These are phyloP conservation scores for Myrmophylax atrothorax DNA, from an alignment of 2,113 vertebrate species.

Conservation along the genomic window DNA sequence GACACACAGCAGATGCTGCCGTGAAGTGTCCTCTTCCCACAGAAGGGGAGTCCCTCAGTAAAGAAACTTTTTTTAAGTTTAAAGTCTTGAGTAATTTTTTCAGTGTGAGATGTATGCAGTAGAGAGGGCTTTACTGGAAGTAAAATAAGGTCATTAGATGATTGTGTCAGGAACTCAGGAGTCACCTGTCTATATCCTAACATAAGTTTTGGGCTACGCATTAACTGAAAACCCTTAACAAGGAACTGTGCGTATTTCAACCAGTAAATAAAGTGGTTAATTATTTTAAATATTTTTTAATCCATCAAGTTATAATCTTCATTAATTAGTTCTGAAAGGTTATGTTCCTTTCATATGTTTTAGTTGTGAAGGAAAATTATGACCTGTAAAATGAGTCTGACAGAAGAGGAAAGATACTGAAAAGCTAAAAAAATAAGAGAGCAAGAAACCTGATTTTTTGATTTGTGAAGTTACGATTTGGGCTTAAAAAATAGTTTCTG, in stretches of 20 bases:
- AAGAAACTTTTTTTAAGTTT: background rate
- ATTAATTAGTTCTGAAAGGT: background rate
- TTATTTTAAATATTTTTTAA: background rate
- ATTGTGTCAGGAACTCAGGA: background rate
- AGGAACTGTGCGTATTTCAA: background rate
- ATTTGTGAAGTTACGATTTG: background rate
- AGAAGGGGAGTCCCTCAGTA: background rate
- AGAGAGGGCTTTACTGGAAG: background rate
- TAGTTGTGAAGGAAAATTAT: background rate
- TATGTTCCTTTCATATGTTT: background rate
- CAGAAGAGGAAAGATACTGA: background rate
- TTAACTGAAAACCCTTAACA: background rate
- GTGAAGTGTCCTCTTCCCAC: background rate
- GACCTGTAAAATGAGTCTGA: background rate
- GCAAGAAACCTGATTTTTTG: background rate
- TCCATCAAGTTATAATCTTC: background rate
- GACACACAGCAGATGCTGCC: background rate
- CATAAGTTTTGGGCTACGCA: background rate
- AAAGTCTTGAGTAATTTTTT: background rate
- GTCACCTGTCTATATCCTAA: background rate
- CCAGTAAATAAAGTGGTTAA: background rate
- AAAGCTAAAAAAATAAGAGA: background rate
- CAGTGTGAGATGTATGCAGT: background rate
- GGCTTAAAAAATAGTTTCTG: background rate
- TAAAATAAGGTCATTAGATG: background rate